Conservation (phyloP, 2,113 vertebrate species). For the Elanus axillaris region DNA sequence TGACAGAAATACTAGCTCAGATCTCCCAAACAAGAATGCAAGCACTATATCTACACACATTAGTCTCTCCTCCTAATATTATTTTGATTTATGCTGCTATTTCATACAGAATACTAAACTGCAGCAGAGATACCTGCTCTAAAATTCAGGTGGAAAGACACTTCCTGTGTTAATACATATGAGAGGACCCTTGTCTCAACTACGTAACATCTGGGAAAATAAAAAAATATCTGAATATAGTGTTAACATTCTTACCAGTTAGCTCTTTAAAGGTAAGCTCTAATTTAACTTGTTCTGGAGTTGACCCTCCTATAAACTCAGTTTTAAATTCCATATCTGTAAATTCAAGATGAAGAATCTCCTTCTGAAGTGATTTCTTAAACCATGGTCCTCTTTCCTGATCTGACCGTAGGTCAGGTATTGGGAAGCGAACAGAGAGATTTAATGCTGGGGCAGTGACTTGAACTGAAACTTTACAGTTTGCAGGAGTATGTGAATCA, state of each 20-base stretch:
- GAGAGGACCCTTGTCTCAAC: neutral
- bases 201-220: neutral
- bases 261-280: slow-evolving; percentile 93
- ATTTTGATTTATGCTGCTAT: neutral
- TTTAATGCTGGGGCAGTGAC: slow-evolving; percentile 82
- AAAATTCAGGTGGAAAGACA: neutral
- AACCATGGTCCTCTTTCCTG: slow-evolving; percentile 98
- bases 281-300: slow-evolving; percentile 89
- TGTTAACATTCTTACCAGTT: slow-evolving; percentile 74
- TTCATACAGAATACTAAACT: neutral
- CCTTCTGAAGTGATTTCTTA: slow-evolving; percentile 95
- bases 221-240: neutral
- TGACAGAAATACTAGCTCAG: neutral
- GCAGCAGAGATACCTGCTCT: neutral
- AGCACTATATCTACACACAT: neutral
- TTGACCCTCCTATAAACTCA: slow-evolving; percentile 85
- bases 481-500: slow-evolving; percentile 85
- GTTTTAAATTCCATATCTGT: slow-evolving; percentile 90
- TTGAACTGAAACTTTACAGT: slow-evolving; percentile 84
- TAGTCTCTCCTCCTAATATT: neutral
- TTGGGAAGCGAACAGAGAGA: slow-evolving; percentile 91
- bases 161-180: neutral
- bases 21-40: neutral
- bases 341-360: slow-evolving; percentile 86
- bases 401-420: slow-evolving; percentile 94